Evolutionary conservation across 2,113 vertebrate species (phyloP).

Genomic region (Elephantulus edwardii): DNA sequence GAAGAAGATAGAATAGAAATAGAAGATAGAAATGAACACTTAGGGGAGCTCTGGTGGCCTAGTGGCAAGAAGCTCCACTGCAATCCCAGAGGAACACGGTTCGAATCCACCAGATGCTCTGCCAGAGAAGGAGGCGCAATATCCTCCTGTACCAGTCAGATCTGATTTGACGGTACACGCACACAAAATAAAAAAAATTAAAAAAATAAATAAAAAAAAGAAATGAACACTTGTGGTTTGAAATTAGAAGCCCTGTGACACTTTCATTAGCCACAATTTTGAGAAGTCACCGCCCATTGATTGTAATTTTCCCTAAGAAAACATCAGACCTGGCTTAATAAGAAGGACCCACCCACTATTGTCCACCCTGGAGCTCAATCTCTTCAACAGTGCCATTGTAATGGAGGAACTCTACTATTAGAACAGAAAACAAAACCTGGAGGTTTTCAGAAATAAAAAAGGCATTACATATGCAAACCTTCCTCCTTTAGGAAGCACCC

Average conservation of each 20-base stretch:
- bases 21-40: background rate
- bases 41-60: too few relatives aligned
- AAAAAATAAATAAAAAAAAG: too few relatives aligned
- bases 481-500: background rate
- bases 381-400: background rate
- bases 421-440: background rate
- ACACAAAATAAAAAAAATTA: too few relatives aligned
- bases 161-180: too few relatives aligned
- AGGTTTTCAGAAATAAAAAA: background rate
- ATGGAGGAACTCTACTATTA: background rate
- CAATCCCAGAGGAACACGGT: too few relatives aligned
- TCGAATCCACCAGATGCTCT: too few relatives aligned
- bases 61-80: too few relatives aligned
- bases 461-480: too few relatives aligned
- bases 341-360: background rate
- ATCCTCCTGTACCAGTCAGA: too few relatives aligned
- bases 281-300: conserved; percentile 7
- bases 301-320: conserved; percentile 60
- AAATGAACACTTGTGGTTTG: too few relatives aligned
- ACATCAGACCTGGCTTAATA: conserved; percentile 27
- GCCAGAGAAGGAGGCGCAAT: too few relatives aligned
- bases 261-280: background rate
- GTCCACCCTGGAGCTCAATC: background rate
- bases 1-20: background rate
- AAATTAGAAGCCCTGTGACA: background rate